Conservation (phyloP, 1,140 invertebrate genomes). For the Druon quercuslanigerum region DNA sequence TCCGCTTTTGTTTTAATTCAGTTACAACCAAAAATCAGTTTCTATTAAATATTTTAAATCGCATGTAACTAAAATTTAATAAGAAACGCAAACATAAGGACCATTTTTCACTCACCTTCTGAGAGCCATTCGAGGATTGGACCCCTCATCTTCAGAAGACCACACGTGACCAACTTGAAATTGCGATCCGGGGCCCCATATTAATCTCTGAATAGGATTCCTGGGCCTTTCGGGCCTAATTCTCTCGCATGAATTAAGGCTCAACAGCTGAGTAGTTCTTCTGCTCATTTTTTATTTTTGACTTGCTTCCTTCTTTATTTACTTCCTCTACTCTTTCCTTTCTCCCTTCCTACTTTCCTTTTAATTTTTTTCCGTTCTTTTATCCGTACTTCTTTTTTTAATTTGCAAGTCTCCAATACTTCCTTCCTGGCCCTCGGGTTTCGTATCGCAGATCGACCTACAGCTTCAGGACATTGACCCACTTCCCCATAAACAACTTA, state of each 20-base stretch:
- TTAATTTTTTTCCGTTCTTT: not conserved
- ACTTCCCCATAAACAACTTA: slow-evolving; percentile 43
- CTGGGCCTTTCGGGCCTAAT: slow-evolving; percentile 66
- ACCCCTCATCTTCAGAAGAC: slow-evolving; percentile 79
- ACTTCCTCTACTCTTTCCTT: not conserved
- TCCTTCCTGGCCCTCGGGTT: slow-evolving; percentile 35
- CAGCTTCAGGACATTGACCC: slow-evolving; percentile 38
- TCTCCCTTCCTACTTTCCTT: slow-evolving; percentile 23
- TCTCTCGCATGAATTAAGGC: slow-evolving; percentile 66
- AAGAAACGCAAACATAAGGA: not conserved
- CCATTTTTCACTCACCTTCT: slow-evolving; percentile 72
- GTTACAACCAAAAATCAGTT: too few relatives aligned
- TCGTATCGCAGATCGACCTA: slow-evolving; percentile 33
- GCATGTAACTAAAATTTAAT: not conserved
- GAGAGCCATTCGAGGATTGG: slow-evolving; percentile 84
- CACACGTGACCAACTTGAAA: slow-evolving; percentile 74
- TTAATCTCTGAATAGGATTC: slow-evolving; percentile 64
- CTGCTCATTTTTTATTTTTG: slow-evolving; percentile 56
- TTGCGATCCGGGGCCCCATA: slow-evolving; percentile 60
- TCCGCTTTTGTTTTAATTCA: too few relatives aligned
- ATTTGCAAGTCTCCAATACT: not conserved
- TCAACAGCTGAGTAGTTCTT: slow-evolving; percentile 42
- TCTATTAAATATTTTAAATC: too few relatives aligned
- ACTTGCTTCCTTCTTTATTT: not conserved
- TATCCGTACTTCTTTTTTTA: slow-evolving; percentile 34